These are phyloP conservation scores for Ecdyonurus torrentis DNA, from an alignment of 2,888 invertebrate species.

Conservation along the genomic window DNA sequence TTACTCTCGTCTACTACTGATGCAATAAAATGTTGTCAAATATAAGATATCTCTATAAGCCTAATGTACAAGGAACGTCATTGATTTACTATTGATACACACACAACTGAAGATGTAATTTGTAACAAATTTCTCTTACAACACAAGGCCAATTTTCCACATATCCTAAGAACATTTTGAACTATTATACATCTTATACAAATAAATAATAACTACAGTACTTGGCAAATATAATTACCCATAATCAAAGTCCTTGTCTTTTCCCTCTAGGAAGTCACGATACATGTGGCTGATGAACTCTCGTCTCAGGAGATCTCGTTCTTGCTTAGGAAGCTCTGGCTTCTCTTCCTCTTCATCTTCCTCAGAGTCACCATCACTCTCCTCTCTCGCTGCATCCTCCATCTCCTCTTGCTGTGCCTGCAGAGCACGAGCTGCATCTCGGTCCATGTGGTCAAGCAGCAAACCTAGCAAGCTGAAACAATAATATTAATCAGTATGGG, in stretches of 20 bases:
- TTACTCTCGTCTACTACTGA: too few relatives aligned
- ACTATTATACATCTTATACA: background rate
- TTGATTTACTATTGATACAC: too few relatives aligned
- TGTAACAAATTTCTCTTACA: constrained; percentile 4
- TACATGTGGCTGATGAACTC: constrained; percentile 79
- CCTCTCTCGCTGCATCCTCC: constrained; percentile 32
- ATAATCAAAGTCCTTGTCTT: constrained; percentile 72
- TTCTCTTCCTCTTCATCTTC: constrained; percentile 19
- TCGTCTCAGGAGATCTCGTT: constrained; percentile 43
- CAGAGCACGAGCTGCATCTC: constrained; percentile 44
- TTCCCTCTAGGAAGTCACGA: constrained; percentile 64
- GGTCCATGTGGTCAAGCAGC: constrained; percentile 63
- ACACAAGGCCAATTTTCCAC: background rate
- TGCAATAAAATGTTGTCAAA: too few relatives aligned
- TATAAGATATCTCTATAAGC: too few relatives aligned
- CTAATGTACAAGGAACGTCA: too few relatives aligned
- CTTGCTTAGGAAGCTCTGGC: constrained; percentile 22
- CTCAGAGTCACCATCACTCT: constrained; percentile 19
- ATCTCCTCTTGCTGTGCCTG: constrained; percentile 41
- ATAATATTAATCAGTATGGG: constrained; percentile 1
- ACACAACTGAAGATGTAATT: too few relatives aligned
- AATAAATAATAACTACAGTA: background rate
- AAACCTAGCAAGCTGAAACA: constrained; percentile 44
- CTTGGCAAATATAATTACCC: constrained; percentile 22
- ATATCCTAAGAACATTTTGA: too few relatives aligned